Percentiles rank a stretch among this genome's conserved stretches.
Evolutionary conservation across 2,888 invertebrate genomes (phyloP).

Genomic region (Aphidius colemani): DNA sequence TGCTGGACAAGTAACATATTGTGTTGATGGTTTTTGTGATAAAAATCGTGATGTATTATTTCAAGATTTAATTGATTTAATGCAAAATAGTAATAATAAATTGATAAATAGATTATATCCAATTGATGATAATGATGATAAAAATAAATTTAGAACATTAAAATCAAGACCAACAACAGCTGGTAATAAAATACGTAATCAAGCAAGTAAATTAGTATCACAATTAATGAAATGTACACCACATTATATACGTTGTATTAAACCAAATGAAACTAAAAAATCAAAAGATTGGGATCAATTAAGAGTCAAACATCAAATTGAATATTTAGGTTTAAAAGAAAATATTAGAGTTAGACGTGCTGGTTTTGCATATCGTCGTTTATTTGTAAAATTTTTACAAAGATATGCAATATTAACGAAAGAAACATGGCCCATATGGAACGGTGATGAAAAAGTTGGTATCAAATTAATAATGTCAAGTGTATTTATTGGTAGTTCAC

Average conservation of each 20-base stretch:
- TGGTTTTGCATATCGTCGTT: conserved; percentile 70
- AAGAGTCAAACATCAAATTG: conserved; percentile 68
- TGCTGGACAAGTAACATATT: conserved; percentile 71
- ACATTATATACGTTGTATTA: conserved; percentile 73
- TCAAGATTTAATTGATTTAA: conserved; percentile 68
- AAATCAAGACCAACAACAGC: conserved; percentile 70
- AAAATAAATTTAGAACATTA: conserved; percentile 46
- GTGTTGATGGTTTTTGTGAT: conserved; percentile 71
- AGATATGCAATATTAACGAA: conserved; percentile 70
- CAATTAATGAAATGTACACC: conserved; percentile 71
- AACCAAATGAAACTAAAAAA: conserved; percentile 72
- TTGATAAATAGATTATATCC: conserved; percentile 68
- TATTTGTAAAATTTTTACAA: conserved; percentile 67
- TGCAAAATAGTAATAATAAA: conserved; percentile 66
- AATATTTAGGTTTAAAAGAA: conserved; percentile 71
- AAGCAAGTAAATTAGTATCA: conserved; percentile 69
- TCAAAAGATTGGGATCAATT: conserved; percentile 70
- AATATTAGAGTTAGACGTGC: conserved; percentile 72
- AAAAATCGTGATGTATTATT: conserved; percentile 71
- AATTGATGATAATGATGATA: conserved; percentile 58
- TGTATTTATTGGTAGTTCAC: conserved; percentile 66
- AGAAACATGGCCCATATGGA: conserved; percentile 69
- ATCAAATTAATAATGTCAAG: conserved; percentile 65
- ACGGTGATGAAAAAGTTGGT: conserved; percentile 62
- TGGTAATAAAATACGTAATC: conserved; percentile 69